A percentile compares a stretch with the other conserved stretches of the same genome.
These are phyloP conservation scores for Sinopyrophorus schimmeli DNA, from an alignment of 2,888 invertebrate genomes.

Conservation along the genomic window DNA sequence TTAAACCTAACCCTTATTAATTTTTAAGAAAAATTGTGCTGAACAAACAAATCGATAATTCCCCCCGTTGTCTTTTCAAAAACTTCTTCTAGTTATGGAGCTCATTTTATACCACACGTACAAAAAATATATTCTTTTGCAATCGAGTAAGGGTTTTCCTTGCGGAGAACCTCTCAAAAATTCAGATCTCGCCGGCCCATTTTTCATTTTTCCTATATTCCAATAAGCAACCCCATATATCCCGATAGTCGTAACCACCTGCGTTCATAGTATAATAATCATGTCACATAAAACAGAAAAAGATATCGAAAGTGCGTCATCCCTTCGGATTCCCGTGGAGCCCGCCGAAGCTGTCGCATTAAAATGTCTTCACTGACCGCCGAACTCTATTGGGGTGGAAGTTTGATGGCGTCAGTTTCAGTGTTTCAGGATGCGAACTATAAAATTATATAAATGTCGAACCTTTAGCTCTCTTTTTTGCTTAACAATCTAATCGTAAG, in stretches of 20 bases:
- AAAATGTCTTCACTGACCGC: slow-evolving; percentile 41
- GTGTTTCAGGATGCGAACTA: slow-evolving; percentile 14
- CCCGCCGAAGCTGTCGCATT: slow-evolving; percentile 41
- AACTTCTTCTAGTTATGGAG: no score
- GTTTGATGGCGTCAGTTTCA: slow-evolving; percentile 31
- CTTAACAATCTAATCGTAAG: no score
- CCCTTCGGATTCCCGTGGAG: slow-evolving; percentile 36
- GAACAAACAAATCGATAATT: no score
- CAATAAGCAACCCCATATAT: slow-evolving; percentile 47
- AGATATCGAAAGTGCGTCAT: slow-evolving; percentile 51
- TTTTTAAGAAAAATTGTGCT: no score
- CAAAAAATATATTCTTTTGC: no score
- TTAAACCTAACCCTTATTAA: no score
- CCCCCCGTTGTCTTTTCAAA: no score
- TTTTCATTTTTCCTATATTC: slow-evolving; percentile 15
- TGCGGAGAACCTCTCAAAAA: not conserved
- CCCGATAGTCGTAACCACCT: slow-evolving; percentile 49
- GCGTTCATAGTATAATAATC: slow-evolving; percentile 54
- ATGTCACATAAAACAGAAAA: slow-evolving; percentile 54
- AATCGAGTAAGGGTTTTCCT: slow-evolving; percentile 4
- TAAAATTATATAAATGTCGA: slow-evolving; percentile 22
- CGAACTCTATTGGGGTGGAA: slow-evolving; percentile 29
- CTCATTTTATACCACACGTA: no score
- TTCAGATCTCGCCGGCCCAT: not conserved
- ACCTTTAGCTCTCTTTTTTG: no score